Evolutionary conservation across 2,888 invertebrate genomes (phyloP).

Genomic region (Chloroclysta siterata): DNA sequence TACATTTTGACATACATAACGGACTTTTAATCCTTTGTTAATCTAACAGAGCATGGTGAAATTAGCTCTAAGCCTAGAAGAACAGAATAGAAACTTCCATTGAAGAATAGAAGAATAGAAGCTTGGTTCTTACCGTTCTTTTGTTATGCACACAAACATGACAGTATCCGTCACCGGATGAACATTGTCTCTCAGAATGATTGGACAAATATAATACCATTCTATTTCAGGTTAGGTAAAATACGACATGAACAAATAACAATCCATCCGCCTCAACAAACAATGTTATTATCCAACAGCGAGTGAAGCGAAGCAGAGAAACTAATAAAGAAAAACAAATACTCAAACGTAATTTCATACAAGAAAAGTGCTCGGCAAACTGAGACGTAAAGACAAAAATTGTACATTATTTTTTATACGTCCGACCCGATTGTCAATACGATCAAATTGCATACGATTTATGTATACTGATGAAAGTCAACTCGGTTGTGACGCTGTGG

Average conservation of each 20-base stretch:
- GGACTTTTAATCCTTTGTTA: too few relatives aligned
- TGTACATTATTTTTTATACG: slow-evolving; percentile 6
- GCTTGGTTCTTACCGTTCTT: too few relatives aligned
- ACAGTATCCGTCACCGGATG: too few relatives aligned
- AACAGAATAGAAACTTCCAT: too few relatives aligned
- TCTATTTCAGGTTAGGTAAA: background rate
- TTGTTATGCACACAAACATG: too few relatives aligned
- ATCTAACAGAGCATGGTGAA: too few relatives aligned
- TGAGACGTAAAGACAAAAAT: slow-evolving; percentile 34
- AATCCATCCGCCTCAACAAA: slow-evolving; percentile 28
- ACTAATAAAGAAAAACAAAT: slow-evolving; percentile 48
- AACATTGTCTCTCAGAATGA: background rate
- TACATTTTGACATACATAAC: too few relatives aligned
- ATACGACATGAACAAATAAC: slow-evolving; percentile 11
- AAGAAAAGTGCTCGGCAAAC: slow-evolving; percentile 47
- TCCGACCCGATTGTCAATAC: slow-evolving; percentile 19
- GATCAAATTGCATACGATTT: background rate
- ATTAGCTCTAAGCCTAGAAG: too few relatives aligned
- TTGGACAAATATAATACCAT: background rate
- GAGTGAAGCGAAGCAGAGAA: slow-evolving; percentile 34
- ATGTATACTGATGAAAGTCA: background rate
- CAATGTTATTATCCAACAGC: slow-evolving; percentile 34
- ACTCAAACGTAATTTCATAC: slow-evolving; percentile 45
- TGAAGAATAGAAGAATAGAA: too few relatives aligned
- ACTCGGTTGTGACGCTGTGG: too few relatives aligned